Evolutionary conservation across 2,797 vertebrate genomes (phyloP), one percentile per base, ranked within the genome.

Genomic region (Pygocentrus nattereri): DNA sequence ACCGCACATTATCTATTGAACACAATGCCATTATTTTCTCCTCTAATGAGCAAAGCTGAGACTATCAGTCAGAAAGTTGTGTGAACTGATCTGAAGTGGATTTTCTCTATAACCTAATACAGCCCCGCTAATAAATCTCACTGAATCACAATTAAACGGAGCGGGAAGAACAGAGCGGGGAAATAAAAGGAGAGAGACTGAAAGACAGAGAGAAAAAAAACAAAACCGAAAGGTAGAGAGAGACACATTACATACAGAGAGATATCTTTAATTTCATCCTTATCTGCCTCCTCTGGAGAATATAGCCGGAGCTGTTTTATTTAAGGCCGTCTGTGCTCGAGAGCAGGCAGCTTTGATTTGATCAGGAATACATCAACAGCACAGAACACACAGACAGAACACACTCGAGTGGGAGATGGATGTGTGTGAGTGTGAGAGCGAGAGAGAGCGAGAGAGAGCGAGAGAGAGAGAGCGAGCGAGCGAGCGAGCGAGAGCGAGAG

Each of bases 231-330:
- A 41, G 59, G 27, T 19, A 30, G 47, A 52, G 47, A 52, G 27
- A 78, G 31, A 61, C 27, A 31, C 12, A 21, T 64, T 62, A 62
- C 15, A 5, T 27, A 73, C 59, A 70, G 61, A 65, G 19, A 78
- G 49, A 61, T 54, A 49, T 77, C 12, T 49, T 65, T 74, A 56
- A 31, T 72, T 65, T n/a, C 34, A 19, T 79, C 54, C 64, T 67
- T 70, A 71, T 83, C 78, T 77, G 74, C 59, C 59, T 56, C 41
- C 64, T 73, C 50, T 77, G 59, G 59, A 76, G 58, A 77, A 72
- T 58, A 59, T 65, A 65, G 71, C 38, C 15, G 71, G 4, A 16
- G n/a, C 38, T 72, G 49, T 69, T 79, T 82, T 69, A 62, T 79
- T 84, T 80, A 80, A 72, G 25, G 23, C 18, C 11, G 54, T 59